Percentiles rank a stretch among this genome's conserved stretches.
phyloP scores from a whole-genome alignment of 2,888 invertebrate species.

The Cheilosia vulpina region DNA sequence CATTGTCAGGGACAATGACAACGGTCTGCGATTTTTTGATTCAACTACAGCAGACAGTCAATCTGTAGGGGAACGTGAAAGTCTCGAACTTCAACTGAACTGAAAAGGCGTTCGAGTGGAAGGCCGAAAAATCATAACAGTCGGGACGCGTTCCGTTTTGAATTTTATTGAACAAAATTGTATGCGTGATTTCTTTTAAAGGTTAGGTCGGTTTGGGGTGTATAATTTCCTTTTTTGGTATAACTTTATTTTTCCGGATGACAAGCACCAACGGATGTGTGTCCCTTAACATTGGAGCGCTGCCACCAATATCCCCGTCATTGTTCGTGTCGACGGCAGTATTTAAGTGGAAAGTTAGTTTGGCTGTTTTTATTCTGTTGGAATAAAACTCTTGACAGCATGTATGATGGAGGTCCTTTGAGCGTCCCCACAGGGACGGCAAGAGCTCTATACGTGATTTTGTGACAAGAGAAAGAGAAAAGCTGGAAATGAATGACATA shows the following conservation, averaged over 20 bases:
- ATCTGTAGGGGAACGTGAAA: slow-evolving; percentile 1
- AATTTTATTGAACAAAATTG: slow-evolving; percentile 46
- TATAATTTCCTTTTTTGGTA: slow-evolving; percentile 53
- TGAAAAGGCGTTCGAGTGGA: slow-evolving; percentile 26
- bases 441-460: slow-evolving; percentile 8
- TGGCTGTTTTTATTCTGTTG: background rate
- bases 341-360: slow-evolving; percentile 44
- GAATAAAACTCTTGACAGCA: slow-evolving; percentile 24
- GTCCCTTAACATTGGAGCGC: slow-evolving; percentile 16
- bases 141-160: slow-evolving; percentile 51
- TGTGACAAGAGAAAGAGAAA: background rate
- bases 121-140: slow-evolving; percentile 33
- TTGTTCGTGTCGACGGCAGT: slow-evolving; percentile 34
- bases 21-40: slow-evolving; percentile 3
- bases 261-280: slow-evolving; percentile 55
- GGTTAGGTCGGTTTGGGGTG: background rate
- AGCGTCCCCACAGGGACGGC: background rate
- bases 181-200: slow-evolving; percentile 43
- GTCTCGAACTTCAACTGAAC: slow-evolving; percentile 40
- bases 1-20: slow-evolving; percentile 37
- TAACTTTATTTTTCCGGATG: slow-evolving; percentile 58
- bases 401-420: slow-evolving; percentile 42
- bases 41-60: slow-evolving; percentile 9
- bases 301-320: slow-evolving; percentile 12
- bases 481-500: slow-evolving; percentile 24